Evolutionary conservation across 1,140 invertebrate genomes (phyloP).

Genomic region (Calliopsis andreniformis): DNA sequence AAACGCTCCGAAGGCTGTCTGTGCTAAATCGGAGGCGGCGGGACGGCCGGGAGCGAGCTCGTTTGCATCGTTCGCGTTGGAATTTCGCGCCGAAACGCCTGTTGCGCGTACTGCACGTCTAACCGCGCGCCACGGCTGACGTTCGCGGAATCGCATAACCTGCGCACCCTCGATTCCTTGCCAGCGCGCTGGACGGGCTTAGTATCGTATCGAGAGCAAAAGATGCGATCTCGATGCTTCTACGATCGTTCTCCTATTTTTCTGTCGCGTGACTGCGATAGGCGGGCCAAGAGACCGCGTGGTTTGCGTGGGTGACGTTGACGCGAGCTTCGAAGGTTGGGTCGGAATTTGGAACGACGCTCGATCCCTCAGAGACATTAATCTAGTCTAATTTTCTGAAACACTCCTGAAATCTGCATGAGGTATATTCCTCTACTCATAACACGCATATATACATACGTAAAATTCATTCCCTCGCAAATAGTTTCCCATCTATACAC

Average conservation of each 20-base stretch:
- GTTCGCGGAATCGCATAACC: neutral
- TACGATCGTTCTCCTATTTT: neutral
- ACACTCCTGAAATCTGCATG: too few species aligned
- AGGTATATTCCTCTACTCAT: too few species aligned
- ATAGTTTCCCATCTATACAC: neutral
- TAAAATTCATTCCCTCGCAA: neutral
- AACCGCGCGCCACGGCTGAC: slow-evolving; percentile 1
- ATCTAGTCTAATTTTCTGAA: too few species aligned
- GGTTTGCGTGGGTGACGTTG: too few species aligned
- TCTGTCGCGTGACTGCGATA: neutral
- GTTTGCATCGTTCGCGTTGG: slow-evolving; percentile 43
- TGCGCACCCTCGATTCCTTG: slow-evolving; percentile 3
- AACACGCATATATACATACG: too few species aligned
- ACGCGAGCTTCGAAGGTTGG: neutral
- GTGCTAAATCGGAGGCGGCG: slow-evolving; percentile 58
- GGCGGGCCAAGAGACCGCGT: too few species aligned
- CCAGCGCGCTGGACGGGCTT: neutral
- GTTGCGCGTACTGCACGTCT: slow-evolving; percentile 41
- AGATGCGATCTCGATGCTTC: neutral
- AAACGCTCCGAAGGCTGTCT: slow-evolving; percentile 53
- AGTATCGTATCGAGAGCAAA: neutral
- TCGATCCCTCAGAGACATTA: neutral
- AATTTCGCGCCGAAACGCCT: slow-evolving; percentile 55
- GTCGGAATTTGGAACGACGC: neutral
- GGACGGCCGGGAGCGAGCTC: neutral